Evolutionary conservation across 2,888 invertebrate genomes (phyloP).

Genomic region (Sminthurides aquaticus): DNA sequence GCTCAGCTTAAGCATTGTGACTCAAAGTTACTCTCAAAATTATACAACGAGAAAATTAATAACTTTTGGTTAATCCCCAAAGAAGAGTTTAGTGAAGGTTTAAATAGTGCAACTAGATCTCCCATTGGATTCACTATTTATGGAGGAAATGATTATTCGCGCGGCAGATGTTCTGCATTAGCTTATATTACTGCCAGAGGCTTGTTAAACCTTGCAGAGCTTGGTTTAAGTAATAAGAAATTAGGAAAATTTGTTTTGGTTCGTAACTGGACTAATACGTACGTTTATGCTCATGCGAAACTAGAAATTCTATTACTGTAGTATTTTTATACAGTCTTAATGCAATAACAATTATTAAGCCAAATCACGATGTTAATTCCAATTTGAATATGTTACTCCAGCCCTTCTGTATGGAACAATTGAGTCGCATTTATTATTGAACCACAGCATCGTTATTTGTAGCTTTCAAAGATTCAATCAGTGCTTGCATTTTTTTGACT

Average conservation of each 20-base stretch:
- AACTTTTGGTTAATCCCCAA: slow-evolving; percentile 24
- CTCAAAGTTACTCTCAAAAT: slow-evolving; percentile 19
- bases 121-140: slow-evolving; percentile 32
- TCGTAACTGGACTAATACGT: slow-evolving; percentile 16
- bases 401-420: too few species aligned
- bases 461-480: neutral
- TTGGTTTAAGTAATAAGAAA: neutral
- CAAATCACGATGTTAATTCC: too few species aligned
- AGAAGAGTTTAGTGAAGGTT: slow-evolving; percentile 1
- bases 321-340: too few species aligned
- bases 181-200: slow-evolving; percentile 27
- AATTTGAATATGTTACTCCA: too few species aligned
- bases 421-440: too few species aligned
- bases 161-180: slow-evolving; percentile 29
- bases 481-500: neutral
- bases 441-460: too few species aligned
- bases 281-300: slow-evolving; percentile 8
- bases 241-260: slow-evolving; percentile 5
- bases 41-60: slow-evolving; percentile 30
- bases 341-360: too few species aligned
- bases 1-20: slow-evolving; percentile 14
- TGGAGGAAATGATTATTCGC: slow-evolving; percentile 28
- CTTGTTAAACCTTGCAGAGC: slow-evolving; percentile 2
- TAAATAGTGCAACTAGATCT: slow-evolving; percentile 17
- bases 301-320: slow-evolving; percentile 8